phyloP scores from a whole-genome alignment of 2,113 vertebrate genomes.

The rabbit (Oryctolagus cuniculus) region DNA sequence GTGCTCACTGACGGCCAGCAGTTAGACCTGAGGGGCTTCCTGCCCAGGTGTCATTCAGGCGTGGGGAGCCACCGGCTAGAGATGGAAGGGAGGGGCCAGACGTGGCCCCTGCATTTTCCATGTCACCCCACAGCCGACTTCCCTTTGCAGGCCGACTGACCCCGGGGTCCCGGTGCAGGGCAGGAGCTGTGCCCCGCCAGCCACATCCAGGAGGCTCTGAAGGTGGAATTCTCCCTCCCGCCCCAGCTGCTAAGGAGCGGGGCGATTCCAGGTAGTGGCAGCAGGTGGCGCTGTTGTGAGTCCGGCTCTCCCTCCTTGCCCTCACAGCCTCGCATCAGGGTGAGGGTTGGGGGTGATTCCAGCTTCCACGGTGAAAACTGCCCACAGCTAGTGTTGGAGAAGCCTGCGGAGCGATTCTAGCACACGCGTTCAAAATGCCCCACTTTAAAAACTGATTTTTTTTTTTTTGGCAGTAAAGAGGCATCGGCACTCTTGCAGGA shows the following conservation, averaged over 20 bases:
- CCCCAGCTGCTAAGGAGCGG: background rate
- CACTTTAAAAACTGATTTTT: background rate
- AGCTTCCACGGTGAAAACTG: background rate
- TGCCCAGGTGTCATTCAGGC: background rate
- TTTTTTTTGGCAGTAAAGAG: background rate
- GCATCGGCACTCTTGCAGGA: background rate
- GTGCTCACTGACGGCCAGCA: rapidly evolving
- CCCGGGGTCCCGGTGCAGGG: rapidly evolving
- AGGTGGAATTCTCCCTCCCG: too few relatives aligned
- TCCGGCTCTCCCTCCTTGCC: too few relatives aligned
- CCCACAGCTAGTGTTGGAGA: background rate
- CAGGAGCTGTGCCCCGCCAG: background rate
- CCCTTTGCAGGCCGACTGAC: too few relatives aligned
- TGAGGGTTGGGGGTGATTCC: background rate
- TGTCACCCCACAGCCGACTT: rapidly evolving
- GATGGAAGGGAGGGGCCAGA: rapidly evolving
- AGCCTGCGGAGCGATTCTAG: background rate
- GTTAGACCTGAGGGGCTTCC: rapidly evolving
- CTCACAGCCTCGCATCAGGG: rapidly evolving
- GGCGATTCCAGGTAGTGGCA: background rate
- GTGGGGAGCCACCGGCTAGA: background rate
- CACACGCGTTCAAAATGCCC: background rate
- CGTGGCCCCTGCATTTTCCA: rapidly evolving
- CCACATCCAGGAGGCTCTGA: rapidly evolving
- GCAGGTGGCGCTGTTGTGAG: background rate